A percentile compares a stretch with the other conserved stretches of the same genome.
These are phyloP conservation scores for Tipula helvola DNA, from an alignment of 2,888 invertebrate genomes.

Conservation along the genomic window DNA sequence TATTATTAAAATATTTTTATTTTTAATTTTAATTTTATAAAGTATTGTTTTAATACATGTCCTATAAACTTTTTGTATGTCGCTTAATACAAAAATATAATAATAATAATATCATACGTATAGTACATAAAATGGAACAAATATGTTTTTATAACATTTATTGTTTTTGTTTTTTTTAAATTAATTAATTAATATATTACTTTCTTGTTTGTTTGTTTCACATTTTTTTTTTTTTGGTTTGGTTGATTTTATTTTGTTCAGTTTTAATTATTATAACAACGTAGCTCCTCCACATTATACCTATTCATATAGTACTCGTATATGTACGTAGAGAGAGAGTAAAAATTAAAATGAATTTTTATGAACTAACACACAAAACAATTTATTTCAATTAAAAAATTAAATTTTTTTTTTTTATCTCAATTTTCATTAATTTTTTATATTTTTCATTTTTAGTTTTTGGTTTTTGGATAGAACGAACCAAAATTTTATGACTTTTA, in stretches of 20 bases:
- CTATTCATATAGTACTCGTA: neutral
- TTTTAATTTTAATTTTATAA: neutral
- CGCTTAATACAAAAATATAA: neutral
- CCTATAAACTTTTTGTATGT: neutral
- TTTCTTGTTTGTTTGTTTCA: neutral
- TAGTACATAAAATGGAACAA: neutral
- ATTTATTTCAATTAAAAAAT: neutral
- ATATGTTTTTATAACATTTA: neutral
- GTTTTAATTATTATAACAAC: neutral
- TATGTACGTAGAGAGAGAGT: neutral
- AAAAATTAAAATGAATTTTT: neutral
- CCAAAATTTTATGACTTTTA: neutral
- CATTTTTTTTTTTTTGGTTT: neutral
- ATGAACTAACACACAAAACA: neutral
- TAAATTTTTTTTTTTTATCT: neutral
- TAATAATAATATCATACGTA: neutral
- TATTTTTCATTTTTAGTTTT: neutral
- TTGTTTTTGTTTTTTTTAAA: neutral
- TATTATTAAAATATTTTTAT: neutral
- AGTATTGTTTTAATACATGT: neutral
- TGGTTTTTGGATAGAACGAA: neutral
- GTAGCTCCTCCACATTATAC: neutral
- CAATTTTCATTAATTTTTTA: neutral
- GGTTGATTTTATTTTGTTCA: neutral
- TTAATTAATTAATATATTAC: neutral